These are phyloP conservation scores for Therioaphis trifolii DNA, from an alignment of 2,888 invertebrate species.

Conservation along the genomic window DNA sequence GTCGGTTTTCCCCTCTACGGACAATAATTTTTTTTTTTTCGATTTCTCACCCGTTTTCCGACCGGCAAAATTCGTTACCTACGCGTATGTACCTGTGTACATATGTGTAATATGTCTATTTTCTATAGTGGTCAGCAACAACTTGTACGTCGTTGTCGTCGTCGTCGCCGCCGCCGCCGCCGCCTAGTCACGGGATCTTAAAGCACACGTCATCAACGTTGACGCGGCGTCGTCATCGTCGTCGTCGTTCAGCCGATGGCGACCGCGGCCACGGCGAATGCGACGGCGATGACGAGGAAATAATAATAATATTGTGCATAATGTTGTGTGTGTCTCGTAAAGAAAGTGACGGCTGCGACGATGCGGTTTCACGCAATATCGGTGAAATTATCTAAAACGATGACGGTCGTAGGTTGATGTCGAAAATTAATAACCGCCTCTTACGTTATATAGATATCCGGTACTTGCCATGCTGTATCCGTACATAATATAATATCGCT, in stretches of 20 bases:
- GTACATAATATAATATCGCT: too few species aligned
- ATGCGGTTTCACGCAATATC: background rate
- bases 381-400: background rate
- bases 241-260: background rate
- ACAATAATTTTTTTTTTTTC: background rate
- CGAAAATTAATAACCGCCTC: too few species aligned
- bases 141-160: constrained; percentile 13
- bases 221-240: background rate
- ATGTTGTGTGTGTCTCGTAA: background rate
- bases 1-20: background rate
- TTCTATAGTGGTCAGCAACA: constrained; percentile 33
- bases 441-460: too few species aligned
- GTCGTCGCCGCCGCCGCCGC: constrained; percentile 8
- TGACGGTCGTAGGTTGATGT: too few species aligned
- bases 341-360: constrained; percentile 2
- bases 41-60: background rate
- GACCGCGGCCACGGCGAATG: constrained; percentile 19
- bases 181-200: background rate
- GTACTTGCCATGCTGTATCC: too few species aligned
- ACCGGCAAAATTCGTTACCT: background rate
- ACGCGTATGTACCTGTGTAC: background rate
- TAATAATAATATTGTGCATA: background rate
- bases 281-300: background rate
- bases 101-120: too few species aligned
- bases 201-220: constrained; percentile 51